Evolutionary conservation across 2,888 invertebrate genomes (phyloP), one percentile per base, ranked within the genome.

Genomic region (Tortricodes alternella): DNA sequence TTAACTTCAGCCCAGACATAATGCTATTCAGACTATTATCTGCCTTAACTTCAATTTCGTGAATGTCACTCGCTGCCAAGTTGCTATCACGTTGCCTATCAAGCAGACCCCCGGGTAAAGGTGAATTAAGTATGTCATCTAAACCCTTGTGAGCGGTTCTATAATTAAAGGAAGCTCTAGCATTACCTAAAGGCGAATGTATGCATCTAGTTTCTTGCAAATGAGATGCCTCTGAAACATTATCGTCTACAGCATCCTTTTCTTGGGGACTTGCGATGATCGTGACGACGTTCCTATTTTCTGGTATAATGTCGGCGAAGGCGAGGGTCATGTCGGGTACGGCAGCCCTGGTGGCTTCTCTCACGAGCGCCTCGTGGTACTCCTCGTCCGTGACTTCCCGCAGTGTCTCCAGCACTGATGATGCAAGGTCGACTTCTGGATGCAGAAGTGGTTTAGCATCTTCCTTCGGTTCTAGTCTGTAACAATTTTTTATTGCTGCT

Each of bases 391-490:
- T 89, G 5, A 76, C 89, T 65, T 85, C 78, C 8, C 78, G 77
- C 32, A 90, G 63, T 1, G 89, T 89, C 62, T 88, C 74, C 15
- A 90, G 68, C 52, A 90, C 82, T 2, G 89, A 89, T 2, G 86
- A 83, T 1, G 88, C 89, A 0, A 90, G 75, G 15, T 74, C 83
- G 7, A 89, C 87, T 74, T 90, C 89, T 9, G 89, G 90, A 49
- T 83, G 80, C 11, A 90, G 67, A 5, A 90, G 69, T 0, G 85
- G 87, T 53, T 86, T 86, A 0, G 67, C 43, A 1, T 84, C 80
- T 53, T 76, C 77, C 61, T 80, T 81, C 21, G 62, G 55, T 2
- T 72, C 71, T 3, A 69, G 59, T 41, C 85, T 89, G 68, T 52
- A 73, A 74, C 5, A 5, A n/a, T n/a, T n/a, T n/a, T 34, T 37